phyloP scores from a whole-genome alignment of 2,113 vertebrate species.

The Rhipidura dahli region DNA sequence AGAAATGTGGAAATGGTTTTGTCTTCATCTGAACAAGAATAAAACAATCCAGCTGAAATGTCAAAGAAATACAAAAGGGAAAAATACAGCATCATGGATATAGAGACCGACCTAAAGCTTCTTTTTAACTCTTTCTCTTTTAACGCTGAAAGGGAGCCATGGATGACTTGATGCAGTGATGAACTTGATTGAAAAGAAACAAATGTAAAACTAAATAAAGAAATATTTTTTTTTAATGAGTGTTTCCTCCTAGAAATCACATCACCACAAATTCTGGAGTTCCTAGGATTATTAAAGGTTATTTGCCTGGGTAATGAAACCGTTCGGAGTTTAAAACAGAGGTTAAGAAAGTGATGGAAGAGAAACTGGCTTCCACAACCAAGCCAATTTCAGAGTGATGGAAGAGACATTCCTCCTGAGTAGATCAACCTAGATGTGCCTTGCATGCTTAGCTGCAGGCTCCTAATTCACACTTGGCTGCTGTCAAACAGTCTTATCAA shows the following conservation, averaged over 20 bases:
- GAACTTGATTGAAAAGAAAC: neutral
- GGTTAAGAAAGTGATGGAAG: neutral
- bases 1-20: neutral
- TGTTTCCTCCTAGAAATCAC: neutral
- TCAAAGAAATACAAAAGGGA: neutral
- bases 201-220: neutral
- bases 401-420: neutral
- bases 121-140: neutral
- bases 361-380: neutral
- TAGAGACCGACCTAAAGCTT: neutral
- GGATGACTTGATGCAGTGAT: neutral
- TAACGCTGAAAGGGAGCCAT: neutral
- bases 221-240: neutral
- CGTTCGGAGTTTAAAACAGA: neutral
- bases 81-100: neutral
- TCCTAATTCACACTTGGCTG: neutral
- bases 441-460: neutral
- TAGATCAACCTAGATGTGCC: neutral
- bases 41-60: neutral
- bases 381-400: neutral
- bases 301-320: neutral
- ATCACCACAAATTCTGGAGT: neutral
- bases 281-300: neutral
- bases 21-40: neutral
- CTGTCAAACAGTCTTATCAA: neutral